A percentile compares a stretch with the other conserved stretches of the same genome.
These are phyloP conservation scores for Archilochus colubris DNA, from an alignment of 2,113 vertebrate genomes.

Conservation along the genomic window DNA sequence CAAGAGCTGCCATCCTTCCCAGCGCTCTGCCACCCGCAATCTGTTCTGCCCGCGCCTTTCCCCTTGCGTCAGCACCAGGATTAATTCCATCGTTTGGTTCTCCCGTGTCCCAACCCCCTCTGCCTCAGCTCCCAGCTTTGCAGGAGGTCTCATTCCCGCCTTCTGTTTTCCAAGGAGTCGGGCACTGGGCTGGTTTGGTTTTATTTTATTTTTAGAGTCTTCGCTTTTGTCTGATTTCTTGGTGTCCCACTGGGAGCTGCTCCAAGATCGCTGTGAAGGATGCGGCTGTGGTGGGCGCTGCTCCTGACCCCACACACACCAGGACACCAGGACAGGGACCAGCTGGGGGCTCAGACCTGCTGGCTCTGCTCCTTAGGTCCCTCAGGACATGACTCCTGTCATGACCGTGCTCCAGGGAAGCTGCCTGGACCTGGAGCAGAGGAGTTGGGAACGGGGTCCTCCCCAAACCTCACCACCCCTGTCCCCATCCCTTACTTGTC, in stretches of 20 bases:
- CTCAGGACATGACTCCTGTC: rapidly evolving
- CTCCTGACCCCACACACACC: not conserved
- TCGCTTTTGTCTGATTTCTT: slow-evolving; percentile 37
- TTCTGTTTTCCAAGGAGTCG: slow-evolving; percentile 20
- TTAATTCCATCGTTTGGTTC: slow-evolving; percentile 35
- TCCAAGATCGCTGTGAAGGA: slow-evolving; percentile 24
- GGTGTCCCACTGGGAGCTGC: slow-evolving; percentile 66
- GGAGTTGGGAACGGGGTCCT: not conserved
- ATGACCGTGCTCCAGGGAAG: rapidly evolving
- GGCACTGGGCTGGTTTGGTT: slow-evolving; percentile 27
- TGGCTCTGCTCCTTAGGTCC: rapidly evolving
- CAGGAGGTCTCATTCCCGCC: not conserved
- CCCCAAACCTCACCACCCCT: not conserved
- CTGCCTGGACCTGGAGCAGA: not conserved
- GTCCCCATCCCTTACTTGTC: not conserved
- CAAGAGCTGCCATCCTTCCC: slow-evolving; percentile 38
- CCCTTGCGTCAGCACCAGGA: slow-evolving; percentile 18
- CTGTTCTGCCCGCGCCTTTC: slow-evolving; percentile 25
- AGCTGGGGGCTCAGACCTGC: not conserved
- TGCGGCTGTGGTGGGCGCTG: not conserved
- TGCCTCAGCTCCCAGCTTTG: not conserved
- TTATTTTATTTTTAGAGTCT: slow-evolving; percentile 62
- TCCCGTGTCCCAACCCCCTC: not conserved
- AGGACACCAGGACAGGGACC: rapidly evolving
- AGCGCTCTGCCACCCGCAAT: slow-evolving; percentile 41